A percentile compares a stretch with the other conserved stretches of the same genome.
phyloP scores from a whole-genome alignment of 2,113 vertebrate species.

The Macroglossus sobrinus region DNA sequence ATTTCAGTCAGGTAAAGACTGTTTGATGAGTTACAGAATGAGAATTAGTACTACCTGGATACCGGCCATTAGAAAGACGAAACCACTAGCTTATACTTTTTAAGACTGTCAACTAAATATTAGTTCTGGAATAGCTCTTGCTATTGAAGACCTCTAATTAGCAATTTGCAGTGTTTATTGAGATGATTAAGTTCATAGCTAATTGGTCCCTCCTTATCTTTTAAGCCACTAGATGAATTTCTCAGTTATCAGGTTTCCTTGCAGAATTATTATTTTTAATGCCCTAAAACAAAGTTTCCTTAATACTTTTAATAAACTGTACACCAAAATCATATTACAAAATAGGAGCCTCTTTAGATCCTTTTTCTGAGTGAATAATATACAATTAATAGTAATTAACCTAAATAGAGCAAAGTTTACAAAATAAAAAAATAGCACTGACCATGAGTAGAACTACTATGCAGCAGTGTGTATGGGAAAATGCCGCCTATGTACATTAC shows the following conservation, averaged over 20 bases:
- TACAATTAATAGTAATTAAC: not conserved
- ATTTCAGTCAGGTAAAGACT: not conserved
- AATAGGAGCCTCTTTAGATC: not conserved
- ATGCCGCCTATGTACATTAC: not conserved
- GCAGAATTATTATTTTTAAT: constrained; percentile 13
- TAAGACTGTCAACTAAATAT: not conserved
- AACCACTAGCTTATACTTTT: not conserved
- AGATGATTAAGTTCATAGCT: constrained; percentile 33
- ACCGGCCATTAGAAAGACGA: not conserved
- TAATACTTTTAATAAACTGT: constrained; percentile 13
- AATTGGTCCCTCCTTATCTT: constrained; percentile 22
- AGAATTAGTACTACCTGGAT: not conserved
- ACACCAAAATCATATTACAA: constrained; percentile 34
- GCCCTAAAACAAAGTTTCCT: not conserved
- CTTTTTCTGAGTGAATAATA: constrained; percentile 32
- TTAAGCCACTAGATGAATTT: constrained; percentile 22
- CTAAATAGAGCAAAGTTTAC: not conserved
- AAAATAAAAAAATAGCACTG: not conserved
- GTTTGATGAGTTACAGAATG: not conserved
- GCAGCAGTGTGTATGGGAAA: not conserved
- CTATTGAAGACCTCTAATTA: not conserved
- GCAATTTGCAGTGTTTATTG: not conserved
- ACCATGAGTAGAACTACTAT: not conserved
- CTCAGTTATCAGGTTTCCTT: constrained; percentile 27
- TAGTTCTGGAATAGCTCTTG: constrained; percentile 27